Evolutionary conservation across 2,113 vertebrate genomes (phyloP).

Genomic region (Regulus satrapa): DNA sequence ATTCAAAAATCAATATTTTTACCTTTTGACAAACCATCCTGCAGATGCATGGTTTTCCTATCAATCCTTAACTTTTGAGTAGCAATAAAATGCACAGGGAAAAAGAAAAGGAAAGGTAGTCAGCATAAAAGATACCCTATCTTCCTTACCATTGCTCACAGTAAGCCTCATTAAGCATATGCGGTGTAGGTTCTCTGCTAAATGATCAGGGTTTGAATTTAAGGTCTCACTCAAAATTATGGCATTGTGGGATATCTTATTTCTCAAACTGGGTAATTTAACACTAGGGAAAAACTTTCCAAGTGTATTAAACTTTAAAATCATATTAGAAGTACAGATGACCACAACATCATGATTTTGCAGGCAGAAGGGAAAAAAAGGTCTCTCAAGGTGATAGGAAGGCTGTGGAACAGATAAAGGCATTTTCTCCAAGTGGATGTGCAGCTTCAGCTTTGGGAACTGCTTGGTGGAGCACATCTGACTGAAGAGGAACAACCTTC

Average conservation of each 20-base stretch:
- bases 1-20: slow-evolving; percentile 43
- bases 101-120: background rate
- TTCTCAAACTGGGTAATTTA: background rate
- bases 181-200: background rate
- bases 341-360: background rate
- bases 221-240: background rate
- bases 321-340: background rate
- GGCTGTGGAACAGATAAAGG: background rate
- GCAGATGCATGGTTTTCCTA: background rate
- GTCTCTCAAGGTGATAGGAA: background rate
- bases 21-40: slow-evolving; percentile 4
- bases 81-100: background rate
- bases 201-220: background rate
- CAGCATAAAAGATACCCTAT: background rate
- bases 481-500: background rate
- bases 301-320: background rate
- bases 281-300: background rate
- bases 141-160: background rate
- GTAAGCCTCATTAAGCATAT: background rate
- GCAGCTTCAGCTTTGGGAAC: background rate
- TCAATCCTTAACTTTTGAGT: background rate
- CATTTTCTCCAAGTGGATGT: background rate
- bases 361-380: background rate
- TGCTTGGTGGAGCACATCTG: background rate
- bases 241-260: background rate